Evolutionary conservation across 2,113 vertebrate species (phyloP).

Genomic region (Fukomys damarensis): DNA sequence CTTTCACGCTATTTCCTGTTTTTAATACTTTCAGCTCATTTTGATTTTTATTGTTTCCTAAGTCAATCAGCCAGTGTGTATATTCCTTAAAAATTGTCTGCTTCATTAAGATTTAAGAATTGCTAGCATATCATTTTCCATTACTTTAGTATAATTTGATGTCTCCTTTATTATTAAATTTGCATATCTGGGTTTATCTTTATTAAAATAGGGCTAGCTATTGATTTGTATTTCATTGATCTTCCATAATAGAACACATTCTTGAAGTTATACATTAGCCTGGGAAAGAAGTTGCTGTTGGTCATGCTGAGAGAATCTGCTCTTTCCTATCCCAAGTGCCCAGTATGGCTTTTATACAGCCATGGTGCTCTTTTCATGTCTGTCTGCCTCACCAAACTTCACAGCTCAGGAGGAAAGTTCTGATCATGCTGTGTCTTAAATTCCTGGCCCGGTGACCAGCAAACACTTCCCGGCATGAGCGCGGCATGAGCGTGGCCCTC

Average conservation of each 20-base stretch:
- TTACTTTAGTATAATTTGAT: neutral
- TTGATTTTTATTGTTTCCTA: neutral
- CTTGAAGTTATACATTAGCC: neutral
- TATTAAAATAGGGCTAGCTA: neutral
- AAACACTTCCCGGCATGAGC: fast-evolving
- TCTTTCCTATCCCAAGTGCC: neutral
- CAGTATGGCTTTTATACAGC: neutral
- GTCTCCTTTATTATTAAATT: neutral
- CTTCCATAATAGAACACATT: neutral
- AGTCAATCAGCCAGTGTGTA: neutral
- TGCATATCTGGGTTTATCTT: neutral
- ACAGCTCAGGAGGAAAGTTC: neutral
- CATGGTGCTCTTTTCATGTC: neutral
- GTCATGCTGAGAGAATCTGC: fast-evolving
- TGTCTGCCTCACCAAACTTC: too few relatives aligned
- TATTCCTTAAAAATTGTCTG: neutral
- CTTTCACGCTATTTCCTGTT: neutral
- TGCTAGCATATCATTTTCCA: neutral
- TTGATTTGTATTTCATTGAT: neutral
- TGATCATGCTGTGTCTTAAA: neutral
- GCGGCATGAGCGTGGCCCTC: fast-evolving
- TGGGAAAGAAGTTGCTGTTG: too few relatives aligned
- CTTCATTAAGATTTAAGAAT: neutral
- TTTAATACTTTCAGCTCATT: neutral
- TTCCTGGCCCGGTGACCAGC: neutral